Base-by-base conservation (phyloP, 2,797 vertebrate genomes). In the Rhinatrema bivittatum region DNA sequence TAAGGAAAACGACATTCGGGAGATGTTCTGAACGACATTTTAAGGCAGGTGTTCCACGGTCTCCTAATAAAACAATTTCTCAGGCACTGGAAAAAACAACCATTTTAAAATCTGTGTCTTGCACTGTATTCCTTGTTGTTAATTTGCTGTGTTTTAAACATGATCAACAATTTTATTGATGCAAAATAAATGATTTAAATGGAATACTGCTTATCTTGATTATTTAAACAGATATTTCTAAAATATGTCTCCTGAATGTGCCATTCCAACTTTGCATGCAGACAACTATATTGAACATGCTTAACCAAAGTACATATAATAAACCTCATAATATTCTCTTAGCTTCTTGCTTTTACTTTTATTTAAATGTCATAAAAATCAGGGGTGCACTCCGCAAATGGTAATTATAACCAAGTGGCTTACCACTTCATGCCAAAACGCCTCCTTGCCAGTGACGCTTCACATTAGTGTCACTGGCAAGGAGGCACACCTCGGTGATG, bases 1-100 rank as follows among this genome's bases (percentile, higher is more conserved):
- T 98, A 98, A 97, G 93, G 93, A 94, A 97, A 98, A 97, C 94
- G 94, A 92, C 94, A 95, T 97, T 90, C 92, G 92, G 93, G 95
- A 97, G 93, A 96, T 93, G 91, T 94, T 94, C 91, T 94, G 91
- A 95, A 94, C 90, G 93, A 94, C 94, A 93, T 97, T 97, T 96
- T 97, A 94, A 97, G 91, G 95, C 95, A 98, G 95, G 95, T 98
- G 95, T 96, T 97, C 88, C 49, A 70, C 87, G 78, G 86, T 86
- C 88, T 88, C 89, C 89, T 91, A 95, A 94, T 94, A 95, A 96
- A 97, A 97, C 91, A 93, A 93, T 95, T 94, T 94, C 77, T 74
- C 90, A 92, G 90, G 82, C 87, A 80, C 66, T 89, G 87, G 77
- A 90, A 91, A n/a, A 94, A 92, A 89, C 89, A 90, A 87, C 80